Conservation (phyloP, 2,888 invertebrate genomes). For the Eucera pruinosa region DNA sequence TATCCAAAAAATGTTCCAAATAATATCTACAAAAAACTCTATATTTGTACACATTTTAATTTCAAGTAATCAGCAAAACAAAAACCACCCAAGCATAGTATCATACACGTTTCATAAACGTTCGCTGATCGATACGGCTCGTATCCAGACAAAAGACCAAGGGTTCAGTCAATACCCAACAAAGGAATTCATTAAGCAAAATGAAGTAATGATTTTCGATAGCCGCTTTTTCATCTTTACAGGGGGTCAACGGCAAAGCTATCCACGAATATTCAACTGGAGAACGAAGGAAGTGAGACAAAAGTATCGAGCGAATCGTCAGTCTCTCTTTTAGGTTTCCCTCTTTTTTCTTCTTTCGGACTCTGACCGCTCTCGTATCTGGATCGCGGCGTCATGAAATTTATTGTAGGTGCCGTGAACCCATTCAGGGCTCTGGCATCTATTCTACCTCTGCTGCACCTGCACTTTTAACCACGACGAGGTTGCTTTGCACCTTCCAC, state of each 20-base stretch:
- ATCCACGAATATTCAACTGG: conserved; percentile 16
- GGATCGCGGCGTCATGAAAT: conserved; percentile 59
- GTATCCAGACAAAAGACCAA: neutral
- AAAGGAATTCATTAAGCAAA: conserved; percentile 18
- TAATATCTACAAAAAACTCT: too few species aligned
- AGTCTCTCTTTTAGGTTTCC: neutral
- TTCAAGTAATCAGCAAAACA: neutral
- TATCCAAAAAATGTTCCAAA: too few species aligned
- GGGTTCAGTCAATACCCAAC: neutral
- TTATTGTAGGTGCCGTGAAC: conserved; percentile 61
- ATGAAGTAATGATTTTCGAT: conserved; percentile 30
- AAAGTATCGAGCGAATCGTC: too few species aligned
- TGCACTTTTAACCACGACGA: conserved; percentile 59
- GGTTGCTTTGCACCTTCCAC: conserved; percentile 52
- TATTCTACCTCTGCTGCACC: conserved; percentile 64
- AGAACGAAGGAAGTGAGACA: too few species aligned
- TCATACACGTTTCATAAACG: neutral
- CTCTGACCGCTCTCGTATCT: conserved; percentile 38
- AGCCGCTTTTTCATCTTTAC: conserved; percentile 3
- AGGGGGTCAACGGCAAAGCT: conserved; percentile 65
- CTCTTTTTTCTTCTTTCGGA: conserved; percentile 9
- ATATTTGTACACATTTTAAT: too few species aligned
- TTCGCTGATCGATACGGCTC: neutral
- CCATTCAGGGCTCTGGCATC: conserved; percentile 55
- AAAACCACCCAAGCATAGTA: too few species aligned